Percentiles rank a stretch among this genome's conserved stretches.
Evolutionary conservation across 2,797 vertebrate genomes (phyloP).

Genomic region (Macrochelys suwanniensis): DNA sequence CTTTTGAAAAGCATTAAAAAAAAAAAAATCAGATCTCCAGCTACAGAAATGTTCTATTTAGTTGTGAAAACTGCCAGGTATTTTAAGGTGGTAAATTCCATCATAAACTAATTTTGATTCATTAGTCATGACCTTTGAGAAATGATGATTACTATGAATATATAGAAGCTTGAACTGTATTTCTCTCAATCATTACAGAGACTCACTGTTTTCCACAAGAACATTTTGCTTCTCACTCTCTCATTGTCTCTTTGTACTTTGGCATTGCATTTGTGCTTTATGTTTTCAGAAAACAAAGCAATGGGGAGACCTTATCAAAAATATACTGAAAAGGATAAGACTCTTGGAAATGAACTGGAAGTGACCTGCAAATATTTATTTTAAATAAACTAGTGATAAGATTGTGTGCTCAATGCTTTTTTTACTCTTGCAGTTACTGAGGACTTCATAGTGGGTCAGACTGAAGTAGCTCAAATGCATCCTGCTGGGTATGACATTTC

Average conservation of each 20-base stretch:
- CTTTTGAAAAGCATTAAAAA: background rate
- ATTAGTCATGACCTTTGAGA: background rate
- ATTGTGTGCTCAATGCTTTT: background rate
- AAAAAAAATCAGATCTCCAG: background rate
- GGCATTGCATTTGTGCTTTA: background rate
- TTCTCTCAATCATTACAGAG: background rate
- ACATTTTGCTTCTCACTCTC: background rate
- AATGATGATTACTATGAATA: background rate
- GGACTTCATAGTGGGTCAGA: background rate
- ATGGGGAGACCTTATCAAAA: background rate
- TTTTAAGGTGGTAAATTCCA: background rate
- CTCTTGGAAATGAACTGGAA: background rate
- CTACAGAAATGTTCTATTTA: background rate
- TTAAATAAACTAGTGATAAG: background rate
- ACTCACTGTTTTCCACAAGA: background rate
- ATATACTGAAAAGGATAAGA: background rate
- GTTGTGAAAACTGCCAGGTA: background rate
- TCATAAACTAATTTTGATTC: background rate
- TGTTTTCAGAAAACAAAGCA: background rate
- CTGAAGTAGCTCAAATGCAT: background rate
- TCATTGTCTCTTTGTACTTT: background rate
- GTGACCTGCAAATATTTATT: background rate
- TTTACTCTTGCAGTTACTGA: background rate
- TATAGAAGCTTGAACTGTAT: background rate
- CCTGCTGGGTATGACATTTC: background rate